Evolutionary conservation across 2,113 vertebrate genomes (phyloP).

Genomic region (Solea senegalensis): DNA sequence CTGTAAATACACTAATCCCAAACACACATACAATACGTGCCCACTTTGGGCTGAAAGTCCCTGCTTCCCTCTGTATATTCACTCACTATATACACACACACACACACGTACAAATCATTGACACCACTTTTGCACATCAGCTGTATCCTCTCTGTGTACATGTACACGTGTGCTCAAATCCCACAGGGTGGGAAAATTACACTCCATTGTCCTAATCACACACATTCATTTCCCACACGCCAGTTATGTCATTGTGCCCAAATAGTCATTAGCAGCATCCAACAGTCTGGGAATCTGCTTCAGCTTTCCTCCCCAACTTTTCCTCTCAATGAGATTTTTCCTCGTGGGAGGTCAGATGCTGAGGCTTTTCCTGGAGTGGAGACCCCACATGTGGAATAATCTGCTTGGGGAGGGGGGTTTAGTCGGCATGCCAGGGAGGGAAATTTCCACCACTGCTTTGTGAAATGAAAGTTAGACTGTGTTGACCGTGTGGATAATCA

Average conservation of each 20-base stretch:
- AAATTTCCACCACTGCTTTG: conserved; percentile 36
- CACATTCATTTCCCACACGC: conserved; percentile 49
- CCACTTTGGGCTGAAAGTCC: background rate
- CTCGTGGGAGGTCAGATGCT: conserved; percentile 54
- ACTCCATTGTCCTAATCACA: conserved; percentile 33
- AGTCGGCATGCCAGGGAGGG: conserved; percentile 30
- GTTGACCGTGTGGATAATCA: conserved; percentile 6
- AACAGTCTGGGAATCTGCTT: conserved; percentile 40
- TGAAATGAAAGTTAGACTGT: background rate
- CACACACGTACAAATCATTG: background rate
- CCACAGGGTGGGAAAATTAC: conserved; percentile 42
- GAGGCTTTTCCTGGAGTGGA: conserved; percentile 14
- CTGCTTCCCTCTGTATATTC: background rate
- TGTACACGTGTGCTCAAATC: conserved; percentile 20
- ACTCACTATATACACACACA: background rate
- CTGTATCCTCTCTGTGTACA: conserved; percentile 29
- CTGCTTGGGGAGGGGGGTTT: conserved; percentile 34
- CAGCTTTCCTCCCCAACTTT: conserved; percentile 20
- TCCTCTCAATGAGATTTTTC: conserved; percentile 47
- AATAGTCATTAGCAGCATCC: conserved; percentile 75
- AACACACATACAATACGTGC: background rate
- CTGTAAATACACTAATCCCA: conserved; percentile 9
- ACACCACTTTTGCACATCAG: background rate
- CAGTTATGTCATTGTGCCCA: conserved; percentile 51
- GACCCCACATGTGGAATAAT: conserved; percentile 70